Evolutionary conservation across 2,888 invertebrate species (phyloP).

Genomic region (Brachylomia viminalis): DNA sequence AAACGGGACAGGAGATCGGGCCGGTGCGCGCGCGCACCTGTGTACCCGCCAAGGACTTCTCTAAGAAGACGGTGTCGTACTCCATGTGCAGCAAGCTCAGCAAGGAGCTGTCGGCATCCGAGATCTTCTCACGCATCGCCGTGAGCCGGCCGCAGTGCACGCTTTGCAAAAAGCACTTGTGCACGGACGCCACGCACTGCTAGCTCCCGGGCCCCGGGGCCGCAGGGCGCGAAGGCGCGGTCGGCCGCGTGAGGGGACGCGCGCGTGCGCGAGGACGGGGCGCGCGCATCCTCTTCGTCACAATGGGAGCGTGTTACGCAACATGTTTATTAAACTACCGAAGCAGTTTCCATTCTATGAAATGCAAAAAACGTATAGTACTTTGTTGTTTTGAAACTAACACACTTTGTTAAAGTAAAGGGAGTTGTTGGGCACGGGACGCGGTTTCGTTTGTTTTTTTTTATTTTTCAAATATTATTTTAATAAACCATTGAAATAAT

Average conservation of each 20-base stretch:
- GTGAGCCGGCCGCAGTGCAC: conserved; percentile 85
- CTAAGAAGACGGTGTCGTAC: conserved; percentile 87
- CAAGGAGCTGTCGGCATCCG: conserved; percentile 86
- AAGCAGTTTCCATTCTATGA: conserved; percentile 69
- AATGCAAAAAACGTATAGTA: conserved; percentile 75
- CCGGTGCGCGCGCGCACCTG: conserved; percentile 88
- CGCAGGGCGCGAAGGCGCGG: background rate
- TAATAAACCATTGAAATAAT: conserved; percentile 68
- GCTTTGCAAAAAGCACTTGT: conserved; percentile 85
- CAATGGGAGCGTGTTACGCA: conserved; percentile 57
- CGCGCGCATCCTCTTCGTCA: conserved; percentile 7
- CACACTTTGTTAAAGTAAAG: conserved; percentile 65
- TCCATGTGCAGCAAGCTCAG: conserved; percentile 87
- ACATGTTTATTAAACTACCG: conserved; percentile 71
- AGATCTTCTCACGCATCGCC: conserved; percentile 86
- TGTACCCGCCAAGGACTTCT: conserved; percentile 87
- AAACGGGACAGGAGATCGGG: conserved; percentile 86
- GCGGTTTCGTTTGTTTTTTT: conserved; percentile 62
- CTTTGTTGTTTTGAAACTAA: conserved; percentile 74
- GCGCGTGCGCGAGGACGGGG: background rate
- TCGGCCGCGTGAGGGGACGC: background rate
- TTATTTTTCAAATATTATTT: conserved; percentile 70
- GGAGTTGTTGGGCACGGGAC: conserved; percentile 46
- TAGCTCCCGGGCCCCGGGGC: conserved; percentile 63
- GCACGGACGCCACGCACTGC: conserved; percentile 83